A percentile compares a stretch with the other conserved stretches of the same genome.
Evolutionary conservation across 2,797 vertebrate species (phyloP).

Genomic region (Macrochelys suwanniensis): DNA sequence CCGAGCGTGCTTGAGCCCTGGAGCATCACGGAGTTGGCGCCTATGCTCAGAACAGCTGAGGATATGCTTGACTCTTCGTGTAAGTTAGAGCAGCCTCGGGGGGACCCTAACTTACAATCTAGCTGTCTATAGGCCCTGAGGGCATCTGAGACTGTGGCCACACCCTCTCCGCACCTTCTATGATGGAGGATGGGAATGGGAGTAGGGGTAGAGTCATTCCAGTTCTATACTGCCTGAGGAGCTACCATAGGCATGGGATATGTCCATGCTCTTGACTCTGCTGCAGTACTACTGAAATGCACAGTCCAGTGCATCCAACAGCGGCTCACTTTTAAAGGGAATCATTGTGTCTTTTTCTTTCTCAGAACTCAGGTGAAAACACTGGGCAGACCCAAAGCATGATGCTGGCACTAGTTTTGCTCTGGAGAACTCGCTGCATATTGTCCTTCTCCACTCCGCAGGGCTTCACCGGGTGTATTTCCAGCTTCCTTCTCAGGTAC

Average conservation of each 20-base stretch:
- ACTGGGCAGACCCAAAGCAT: neutral
- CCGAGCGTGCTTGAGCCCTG: too few species aligned
- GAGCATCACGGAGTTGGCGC: too few species aligned
- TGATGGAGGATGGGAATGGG: neutral
- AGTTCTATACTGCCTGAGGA: neutral
- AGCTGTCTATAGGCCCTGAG: neutral
- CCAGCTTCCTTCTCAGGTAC: constrained; percentile 47
- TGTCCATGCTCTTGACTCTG: neutral
- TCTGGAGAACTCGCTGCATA: neutral
- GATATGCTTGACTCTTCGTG: neutral
- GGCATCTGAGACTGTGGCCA: neutral
- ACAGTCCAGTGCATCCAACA: neutral
- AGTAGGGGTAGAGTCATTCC: neutral
- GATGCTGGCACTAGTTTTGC: neutral
- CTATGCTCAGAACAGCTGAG: neutral
- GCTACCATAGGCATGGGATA: neutral
- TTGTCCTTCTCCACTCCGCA: constrained; percentile 29
- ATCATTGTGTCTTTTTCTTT: neutral
- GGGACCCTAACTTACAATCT: neutral
- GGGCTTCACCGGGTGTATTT: constrained; percentile 16
- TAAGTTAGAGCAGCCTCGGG: neutral
- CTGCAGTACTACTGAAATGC: neutral
- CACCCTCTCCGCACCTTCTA: neutral
- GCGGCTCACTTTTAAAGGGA: neutral
- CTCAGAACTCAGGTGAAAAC: neutral